Base-by-base conservation (phyloP, 2,888 invertebrate species). In the Cheiracanthium punctorium region DNA sequence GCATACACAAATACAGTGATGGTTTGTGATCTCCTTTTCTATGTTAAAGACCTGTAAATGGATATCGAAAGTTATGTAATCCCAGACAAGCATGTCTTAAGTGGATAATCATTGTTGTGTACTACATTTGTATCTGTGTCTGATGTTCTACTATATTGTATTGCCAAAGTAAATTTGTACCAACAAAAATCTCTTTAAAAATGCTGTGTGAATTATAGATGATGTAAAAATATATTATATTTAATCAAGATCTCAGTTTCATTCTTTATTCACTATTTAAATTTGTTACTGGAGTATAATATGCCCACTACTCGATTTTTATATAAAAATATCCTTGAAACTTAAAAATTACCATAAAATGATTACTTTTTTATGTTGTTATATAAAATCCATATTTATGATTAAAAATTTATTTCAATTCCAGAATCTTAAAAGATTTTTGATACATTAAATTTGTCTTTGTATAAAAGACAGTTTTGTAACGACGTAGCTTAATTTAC, bases 111-210 rank as follows among this genome's bases (percentile, higher is more conserved):
- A 43, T 43, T 71, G 41, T 43, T 64, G 48, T 81, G 75, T 75
- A 75, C 30, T 65, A 73, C 65, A 73, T 70, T 70, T 82, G 69
- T 82, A 75, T 70, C 69, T 82, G 75, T 82, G 81, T 70, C 81
- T 82, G 64, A 82, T 82, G 75, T 81, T 81, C 67, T 30, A 73
- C 41, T 24, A 74, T 41, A 67, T 5, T 81, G 73, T 75, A 75
- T 37, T 75, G 81, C 81, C 81, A 82, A 82, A 82, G 58, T 82
- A 58, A 82, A 82, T 82, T 82, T 82, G 81, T 82, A 82, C 75
- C 41, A 82, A 75, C 29, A 64, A 29, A 75, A 69, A 82, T 58
- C 37, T 82, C 58, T 75, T 69, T 67, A 30, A 75, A 81, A 80
- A 70, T 75, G 81, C 81, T 82, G 70, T 69, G 81, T 30, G 41